Conservation (phyloP, 2,888 invertebrate species). For the Holacanthella duospinosa region DNA sequence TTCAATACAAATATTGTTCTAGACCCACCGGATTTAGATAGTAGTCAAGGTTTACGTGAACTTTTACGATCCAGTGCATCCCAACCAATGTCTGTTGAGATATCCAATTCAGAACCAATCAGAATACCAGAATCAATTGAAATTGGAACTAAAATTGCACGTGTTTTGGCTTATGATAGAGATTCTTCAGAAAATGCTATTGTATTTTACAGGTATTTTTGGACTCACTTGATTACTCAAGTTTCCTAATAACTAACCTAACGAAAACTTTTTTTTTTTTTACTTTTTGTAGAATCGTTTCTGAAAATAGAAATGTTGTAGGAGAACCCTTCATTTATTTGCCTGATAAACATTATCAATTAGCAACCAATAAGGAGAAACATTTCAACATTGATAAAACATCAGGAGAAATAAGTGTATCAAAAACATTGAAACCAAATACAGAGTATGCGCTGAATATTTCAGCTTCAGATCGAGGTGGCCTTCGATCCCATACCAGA, state of each 20-base stretch:
- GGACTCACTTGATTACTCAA: neutral
- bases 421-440: conserved; percentile 60
- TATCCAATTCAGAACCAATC: conserved; percentile 34
- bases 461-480: conserved; percentile 64
- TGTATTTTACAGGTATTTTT: conserved; percentile 2
- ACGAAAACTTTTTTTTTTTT: neutral
- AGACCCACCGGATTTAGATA: conserved; percentile 34
- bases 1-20: conserved; percentile 35
- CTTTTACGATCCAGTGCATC: conserved; percentile 33
- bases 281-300: conserved; percentile 52
- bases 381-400: conserved; percentile 65
- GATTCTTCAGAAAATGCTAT: conserved; percentile 23
- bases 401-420: conserved; percentile 63
- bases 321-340: conserved; percentile 38
- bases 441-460: conserved; percentile 64
- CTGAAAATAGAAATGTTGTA: conserved; percentile 50
- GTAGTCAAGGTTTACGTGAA: conserved; percentile 30
- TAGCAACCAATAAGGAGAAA: conserved; percentile 42
- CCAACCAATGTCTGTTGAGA: conserved; percentile 35
- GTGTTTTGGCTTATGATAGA: conserved; percentile 37
- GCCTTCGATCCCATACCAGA: conserved; percentile 57
- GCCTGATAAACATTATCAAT: conserved; percentile 35
- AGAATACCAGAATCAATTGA: conserved; percentile 37
- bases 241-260: neutral
- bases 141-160: conserved; percentile 40